A percentile compares a stretch with the other conserved stretches of the same genome.
These are phyloP conservation scores for Isichthys henryi DNA, from an alignment of 2,113 vertebrate species.

Conservation along the genomic window DNA sequence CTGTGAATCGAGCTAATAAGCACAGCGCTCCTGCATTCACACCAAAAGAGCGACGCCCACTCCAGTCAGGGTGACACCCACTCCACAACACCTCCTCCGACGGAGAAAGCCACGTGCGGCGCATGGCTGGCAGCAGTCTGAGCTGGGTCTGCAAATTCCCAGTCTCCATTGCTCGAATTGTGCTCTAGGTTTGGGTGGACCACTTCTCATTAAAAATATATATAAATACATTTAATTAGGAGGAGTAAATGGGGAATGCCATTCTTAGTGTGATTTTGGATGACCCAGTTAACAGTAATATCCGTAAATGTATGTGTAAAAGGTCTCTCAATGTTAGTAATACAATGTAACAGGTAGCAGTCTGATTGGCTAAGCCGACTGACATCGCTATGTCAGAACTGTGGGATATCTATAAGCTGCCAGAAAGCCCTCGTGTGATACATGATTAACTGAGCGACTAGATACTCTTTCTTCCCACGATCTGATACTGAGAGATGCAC, in stretches of 20 bases:
- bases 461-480: neutral
- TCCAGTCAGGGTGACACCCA: neutral
- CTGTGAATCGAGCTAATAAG: neutral
- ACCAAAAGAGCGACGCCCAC: neutral
- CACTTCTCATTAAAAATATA: neutral
- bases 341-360: neutral
- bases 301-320: neutral
- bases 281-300: neutral
- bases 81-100: neutral
- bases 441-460: neutral
- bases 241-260: neutral
- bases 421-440: neutral
- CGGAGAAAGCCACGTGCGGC: neutral
- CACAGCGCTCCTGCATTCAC: neutral
- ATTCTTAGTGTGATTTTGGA: neutral
- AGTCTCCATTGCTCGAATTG: neutral
- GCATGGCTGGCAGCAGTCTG: neutral
- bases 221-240: neutral
- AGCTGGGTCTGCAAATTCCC: neutral
- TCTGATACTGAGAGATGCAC: neutral
- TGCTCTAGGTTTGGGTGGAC: neutral
- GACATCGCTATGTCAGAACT: neutral
- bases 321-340: neutral
- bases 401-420: neutral
- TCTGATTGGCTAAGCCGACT: neutral